A percentile compares a stretch with the other conserved stretches of the same genome.
phyloP scores from a whole-genome alignment of 1,140 invertebrate species.

The Ditylenchus dipsaci region DNA sequence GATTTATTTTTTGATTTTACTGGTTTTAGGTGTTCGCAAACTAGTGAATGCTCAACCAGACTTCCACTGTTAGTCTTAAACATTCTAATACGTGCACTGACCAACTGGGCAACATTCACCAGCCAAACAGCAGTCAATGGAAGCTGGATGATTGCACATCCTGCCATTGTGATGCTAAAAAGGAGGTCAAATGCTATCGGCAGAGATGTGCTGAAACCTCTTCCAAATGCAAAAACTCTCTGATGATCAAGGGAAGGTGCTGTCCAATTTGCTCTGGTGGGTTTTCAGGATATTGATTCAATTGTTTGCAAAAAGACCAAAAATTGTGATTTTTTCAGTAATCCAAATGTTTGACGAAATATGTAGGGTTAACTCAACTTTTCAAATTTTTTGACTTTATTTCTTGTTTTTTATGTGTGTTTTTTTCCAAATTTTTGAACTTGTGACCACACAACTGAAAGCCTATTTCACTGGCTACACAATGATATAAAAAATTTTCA shows the following conservation, averaged over 20 bases:
- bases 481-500: too few species aligned
- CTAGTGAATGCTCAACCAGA: neutral
- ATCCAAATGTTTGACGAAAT: too few species aligned
- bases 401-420: too few species aligned
- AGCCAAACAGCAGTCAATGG: conserved; percentile 18
- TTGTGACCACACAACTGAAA: too few species aligned
- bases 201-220: neutral
- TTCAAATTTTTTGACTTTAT: too few species aligned
- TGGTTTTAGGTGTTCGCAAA: neutral
- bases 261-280: conserved; percentile 38
- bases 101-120: conserved; percentile 12
- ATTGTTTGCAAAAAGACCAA: too few species aligned
- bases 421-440: too few species aligned
- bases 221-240: conserved; percentile 14
- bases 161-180: conserved; percentile 12
- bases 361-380: too few species aligned
- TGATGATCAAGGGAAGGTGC: conserved; percentile 30
- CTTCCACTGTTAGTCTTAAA: neutral
- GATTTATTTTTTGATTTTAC: too few species aligned
- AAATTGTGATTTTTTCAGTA: too few species aligned
- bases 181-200: conserved; percentile 9
- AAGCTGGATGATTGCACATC: conserved; percentile 31
- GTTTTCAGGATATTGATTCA: neutral
- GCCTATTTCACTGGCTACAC: too few species aligned
- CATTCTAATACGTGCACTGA: conserved; percentile 16